Evolutionary conservation across 2,113 vertebrate genomes (phyloP), one percentile per base, ranked within the genome.

Genomic region (Megaceryle torquata): DNA sequence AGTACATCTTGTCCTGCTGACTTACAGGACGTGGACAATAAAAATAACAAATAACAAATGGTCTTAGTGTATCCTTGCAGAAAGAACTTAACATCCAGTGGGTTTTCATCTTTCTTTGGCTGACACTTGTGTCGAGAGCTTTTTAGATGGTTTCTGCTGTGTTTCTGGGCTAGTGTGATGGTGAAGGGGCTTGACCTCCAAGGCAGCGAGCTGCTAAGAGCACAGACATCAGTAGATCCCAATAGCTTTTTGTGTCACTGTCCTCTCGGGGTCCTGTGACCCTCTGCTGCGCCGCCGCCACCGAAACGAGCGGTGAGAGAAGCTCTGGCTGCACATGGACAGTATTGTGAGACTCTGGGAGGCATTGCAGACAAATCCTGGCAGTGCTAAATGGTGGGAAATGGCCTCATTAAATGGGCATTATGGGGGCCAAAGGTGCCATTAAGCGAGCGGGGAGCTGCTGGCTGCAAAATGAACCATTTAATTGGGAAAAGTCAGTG

Each of bases 381-480:
- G 75, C 87, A 53, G 43, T 68, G 81, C 76, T 84, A 4, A 89
- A 64, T 78, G 76, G 46, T 87, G 74, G 63, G 41, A 92, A 95
- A 91, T 61, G 63, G 54, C 67, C 85, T 96, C 92, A 76, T 94
- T 93, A 95, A 95, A 16, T 5, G 33, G 65, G 35, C 72, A 86
- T 96, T 89, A 57, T 6, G 46, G 83, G 91, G 95, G 89, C 87
- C 80, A 95, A 8, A 92, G 95, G 96, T 90, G 88, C 70, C 57
- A 39, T 90, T 51, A 90, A 74, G 51, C 60, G 53, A 57, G 72
- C 44, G 19, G 56, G 46, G 41, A 24, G 65, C 71, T 75, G 88
- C 92, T 90, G 93, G 56, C 95, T 95, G 90, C 85, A 91, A 10
- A 96, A 71, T 56, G 90, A 96, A 24, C 74, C 60, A 51, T 86